A percentile compares a stretch with the other conserved stretches of the same genome.
Conservation (phyloP, 2,113 vertebrate species). For the Gila orcuttii region DNA sequence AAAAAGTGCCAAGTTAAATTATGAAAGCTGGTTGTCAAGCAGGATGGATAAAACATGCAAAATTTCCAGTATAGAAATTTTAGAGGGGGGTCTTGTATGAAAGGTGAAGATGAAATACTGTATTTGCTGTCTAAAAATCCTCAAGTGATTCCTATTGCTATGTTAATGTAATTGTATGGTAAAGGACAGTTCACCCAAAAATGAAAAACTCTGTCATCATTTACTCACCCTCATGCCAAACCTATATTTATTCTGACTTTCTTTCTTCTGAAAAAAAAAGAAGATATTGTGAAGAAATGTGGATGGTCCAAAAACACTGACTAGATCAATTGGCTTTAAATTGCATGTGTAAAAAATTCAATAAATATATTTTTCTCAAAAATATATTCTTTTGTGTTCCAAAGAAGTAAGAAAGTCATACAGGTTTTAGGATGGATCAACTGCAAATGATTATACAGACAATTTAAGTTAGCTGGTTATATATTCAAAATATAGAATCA, state of each 20-base stretch:
- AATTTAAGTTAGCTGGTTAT: background rate
- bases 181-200: background rate
- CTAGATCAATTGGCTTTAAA: background rate
- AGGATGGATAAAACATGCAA: conserved; percentile 69
- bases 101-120: conserved; percentile 62
- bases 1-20: conserved; percentile 80
- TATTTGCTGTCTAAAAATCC: conserved; percentile 69
- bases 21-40: conserved; percentile 75
- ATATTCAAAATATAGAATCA: background rate
- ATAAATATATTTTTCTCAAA: background rate
- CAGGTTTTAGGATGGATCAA: background rate
- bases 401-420: background rate
- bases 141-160: conserved; percentile 71
- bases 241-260: background rate
- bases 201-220: background rate
- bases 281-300: background rate
- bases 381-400: background rate
- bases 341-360: background rate
- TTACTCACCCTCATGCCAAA: background rate
- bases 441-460: background rate
- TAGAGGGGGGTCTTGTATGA: conserved; percentile 64
- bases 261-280: background rate
- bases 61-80: conserved; percentile 71
- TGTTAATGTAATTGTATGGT: conserved; percentile 29
- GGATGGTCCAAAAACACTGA: background rate